These are phyloP conservation scores for Lypha dubia DNA, from an alignment of 2,888 invertebrate genomes.

Conservation along the genomic window DNA sequence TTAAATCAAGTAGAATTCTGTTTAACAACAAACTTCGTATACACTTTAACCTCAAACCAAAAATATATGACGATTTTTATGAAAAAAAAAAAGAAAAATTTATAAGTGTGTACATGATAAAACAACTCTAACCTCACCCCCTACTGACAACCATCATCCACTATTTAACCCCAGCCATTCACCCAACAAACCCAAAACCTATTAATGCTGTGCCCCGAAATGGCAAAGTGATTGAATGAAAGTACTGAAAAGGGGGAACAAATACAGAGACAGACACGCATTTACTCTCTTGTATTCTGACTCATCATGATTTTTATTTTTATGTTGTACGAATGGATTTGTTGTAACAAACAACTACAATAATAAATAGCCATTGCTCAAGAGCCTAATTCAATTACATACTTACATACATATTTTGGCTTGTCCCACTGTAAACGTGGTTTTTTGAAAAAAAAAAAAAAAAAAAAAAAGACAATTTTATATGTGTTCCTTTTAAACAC, in stretches of 20 bases:
- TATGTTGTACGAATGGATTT: neutral
- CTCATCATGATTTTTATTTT: slow-evolving; percentile 8
- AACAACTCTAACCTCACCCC: neutral
- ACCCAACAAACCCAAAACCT: neutral
- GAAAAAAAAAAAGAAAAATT: slow-evolving; percentile 8
- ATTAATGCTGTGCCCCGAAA: slow-evolving; percentile 39
- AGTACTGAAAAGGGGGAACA: slow-evolving; percentile 25
- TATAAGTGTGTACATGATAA: slow-evolving; percentile 36
- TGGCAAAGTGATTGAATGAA: slow-evolving; percentile 59
- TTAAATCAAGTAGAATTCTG: slow-evolving; percentile 40
- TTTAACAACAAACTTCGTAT: slow-evolving; percentile 1
- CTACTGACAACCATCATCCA: neutral
- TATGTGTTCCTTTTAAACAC: slow-evolving; percentile 22
- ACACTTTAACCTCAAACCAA: slow-evolving; percentile 40
- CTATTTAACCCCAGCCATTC: neutral
- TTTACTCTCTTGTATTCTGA: slow-evolving; percentile 14
- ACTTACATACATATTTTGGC: slow-evolving; percentile 77
- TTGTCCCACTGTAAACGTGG: slow-evolving; percentile 79
- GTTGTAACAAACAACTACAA: neutral
- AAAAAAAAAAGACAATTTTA: slow-evolving; percentile 66
- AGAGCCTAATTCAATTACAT: slow-evolving; percentile 77
- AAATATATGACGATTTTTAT: slow-evolving; percentile 38
- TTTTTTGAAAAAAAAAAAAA: no score
- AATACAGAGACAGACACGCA: slow-evolving; percentile 14
- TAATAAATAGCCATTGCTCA: no score